Percentiles rank a stretch among this genome's conserved stretches.
Evolutionary conservation across 2,888 invertebrate genomes (phyloP).

Genomic region (Cancer borealis): DNA sequence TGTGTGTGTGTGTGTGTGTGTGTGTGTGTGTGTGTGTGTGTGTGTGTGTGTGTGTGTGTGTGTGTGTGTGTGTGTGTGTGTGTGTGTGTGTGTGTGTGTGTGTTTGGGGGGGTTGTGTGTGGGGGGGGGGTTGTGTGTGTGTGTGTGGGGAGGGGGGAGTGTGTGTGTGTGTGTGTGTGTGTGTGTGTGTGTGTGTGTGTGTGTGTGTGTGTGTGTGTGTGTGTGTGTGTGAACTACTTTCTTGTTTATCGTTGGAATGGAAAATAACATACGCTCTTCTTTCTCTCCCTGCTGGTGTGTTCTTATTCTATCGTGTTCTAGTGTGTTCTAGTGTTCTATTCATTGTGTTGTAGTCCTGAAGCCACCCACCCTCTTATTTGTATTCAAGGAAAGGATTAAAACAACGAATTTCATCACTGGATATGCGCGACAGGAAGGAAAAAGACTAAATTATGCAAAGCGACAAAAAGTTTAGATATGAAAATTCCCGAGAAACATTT

Average conservation of each 20-base stretch:
- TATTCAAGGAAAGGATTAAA: background rate
- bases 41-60: conserved; percentile 1
- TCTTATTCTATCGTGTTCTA: too few species aligned
- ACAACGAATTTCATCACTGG: background rate
- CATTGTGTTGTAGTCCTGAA: background rate
- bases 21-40: background rate
- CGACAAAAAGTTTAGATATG: background rate
- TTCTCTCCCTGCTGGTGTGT: background rate
- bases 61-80: background rate
- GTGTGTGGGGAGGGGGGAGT: too few species aligned
- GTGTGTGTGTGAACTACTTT: background rate
- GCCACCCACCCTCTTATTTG: background rate
- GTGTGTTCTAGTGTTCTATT: background rate
- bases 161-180: background rate
- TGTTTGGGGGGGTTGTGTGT: background rate
- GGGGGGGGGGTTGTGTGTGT: background rate
- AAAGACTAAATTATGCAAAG: background rate
- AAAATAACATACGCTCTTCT: background rate
- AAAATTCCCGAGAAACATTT: background rate
- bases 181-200: background rate
- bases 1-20: background rate
- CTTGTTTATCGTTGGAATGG: too few species aligned
- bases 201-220: background rate
- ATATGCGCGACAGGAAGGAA: background rate
- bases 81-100: background rate